Percentiles rank a stretch among this genome's conserved stretches.
Evolutionary conservation across 1,140 invertebrate genomes (phyloP).

Genomic region (silkworm (Bombyx mori)): DNA sequence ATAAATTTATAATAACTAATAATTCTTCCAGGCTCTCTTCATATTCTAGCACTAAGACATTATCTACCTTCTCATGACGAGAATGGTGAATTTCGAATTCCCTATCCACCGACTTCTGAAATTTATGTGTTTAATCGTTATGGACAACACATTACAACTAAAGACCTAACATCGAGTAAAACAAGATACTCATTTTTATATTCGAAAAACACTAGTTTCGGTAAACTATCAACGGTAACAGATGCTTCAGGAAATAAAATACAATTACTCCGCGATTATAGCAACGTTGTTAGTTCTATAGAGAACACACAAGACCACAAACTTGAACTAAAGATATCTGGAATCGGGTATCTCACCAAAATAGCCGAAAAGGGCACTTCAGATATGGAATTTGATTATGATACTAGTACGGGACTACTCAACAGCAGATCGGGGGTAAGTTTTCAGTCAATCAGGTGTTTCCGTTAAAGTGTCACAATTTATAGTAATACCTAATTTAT

Average conservation of each 20-base stretch:
- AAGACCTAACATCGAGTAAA: constrained; percentile 92
- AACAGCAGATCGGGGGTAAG: constrained; percentile 84
- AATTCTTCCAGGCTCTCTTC: constrained; percentile 76
- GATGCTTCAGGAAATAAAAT: constrained; percentile 95
- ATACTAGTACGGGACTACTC: constrained; percentile 84
- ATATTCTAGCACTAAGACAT: constrained; percentile 91
- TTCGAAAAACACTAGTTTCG: constrained; percentile 96
- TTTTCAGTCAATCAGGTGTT: constrained; percentile 13
- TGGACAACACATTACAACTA: constrained; percentile 94
- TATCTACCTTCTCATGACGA: constrained; percentile 91
- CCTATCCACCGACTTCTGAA: constrained; percentile 91
- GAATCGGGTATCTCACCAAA: constrained; percentile 83
- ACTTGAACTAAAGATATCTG: constrained; percentile 89
- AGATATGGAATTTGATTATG: constrained; percentile 88
- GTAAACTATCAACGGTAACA: constrained; percentile 92
- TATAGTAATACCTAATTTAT: constrained; percentile 20
- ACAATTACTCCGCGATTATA: constrained; percentile 91
- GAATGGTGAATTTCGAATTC: constrained; percentile 93
- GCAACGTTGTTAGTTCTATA: constrained; percentile 90
- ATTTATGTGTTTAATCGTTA: constrained; percentile 95
- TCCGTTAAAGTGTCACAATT: constrained; percentile 14
- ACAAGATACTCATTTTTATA: constrained; percentile 95
- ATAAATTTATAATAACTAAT: not conserved
- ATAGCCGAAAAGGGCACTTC: constrained; percentile 85
- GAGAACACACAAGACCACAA: constrained; percentile 95